A percentile compares a stretch with the other conserved stretches of the same genome.
Evolutionary conservation across 2,888 invertebrate genomes (phyloP).

Genomic region (Aproaerema taeniolella): DNA sequence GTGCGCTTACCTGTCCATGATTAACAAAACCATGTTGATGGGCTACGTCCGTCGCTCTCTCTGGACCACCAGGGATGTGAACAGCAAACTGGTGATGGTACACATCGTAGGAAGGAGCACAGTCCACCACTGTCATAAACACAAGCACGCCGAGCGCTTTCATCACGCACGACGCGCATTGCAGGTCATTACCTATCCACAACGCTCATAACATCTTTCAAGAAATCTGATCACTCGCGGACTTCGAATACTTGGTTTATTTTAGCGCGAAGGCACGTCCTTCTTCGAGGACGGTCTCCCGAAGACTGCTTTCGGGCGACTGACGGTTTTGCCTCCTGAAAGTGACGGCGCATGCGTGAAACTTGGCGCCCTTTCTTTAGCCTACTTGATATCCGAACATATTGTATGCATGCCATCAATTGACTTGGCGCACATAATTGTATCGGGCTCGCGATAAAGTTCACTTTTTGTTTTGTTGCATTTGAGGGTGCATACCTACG

Average conservation of each 20-base stretch:
- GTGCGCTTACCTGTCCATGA: constrained; percentile 61
- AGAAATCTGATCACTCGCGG: constrained; percentile 10
- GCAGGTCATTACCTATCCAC: constrained; percentile 50
- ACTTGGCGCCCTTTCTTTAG: constrained; percentile 72
- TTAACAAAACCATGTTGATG: constrained; percentile 66
- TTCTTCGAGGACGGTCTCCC: constrained; percentile 34
- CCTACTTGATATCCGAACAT: constrained; percentile 49
- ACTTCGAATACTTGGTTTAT: constrained; percentile 3
- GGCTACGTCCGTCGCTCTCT: constrained; percentile 56
- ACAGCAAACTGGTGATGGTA: constrained; percentile 68
- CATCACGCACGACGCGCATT: constrained; percentile 66
- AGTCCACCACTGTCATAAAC: constrained; percentile 63
- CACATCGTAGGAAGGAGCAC: constrained; percentile 44
- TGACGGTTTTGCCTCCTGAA: constrained; percentile 36
- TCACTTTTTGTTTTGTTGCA: not conserved
- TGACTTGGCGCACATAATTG: constrained; percentile 67
- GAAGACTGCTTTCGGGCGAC: constrained; percentile 55
- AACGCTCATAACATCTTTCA: constrained; percentile 24
- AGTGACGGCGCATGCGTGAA: constrained; percentile 48
- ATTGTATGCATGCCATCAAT: constrained; percentile 64
- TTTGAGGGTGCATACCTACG: no score
- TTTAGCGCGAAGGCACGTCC: constrained; percentile 23
- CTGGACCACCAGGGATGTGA: constrained; percentile 51
- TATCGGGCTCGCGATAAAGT: constrained; percentile 30
- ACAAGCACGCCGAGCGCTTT: constrained; percentile 54